These are phyloP conservation scores for Psilopsiagon aymara DNA, from an alignment of 2,113 vertebrate species.

Conservation along the genomic window DNA sequence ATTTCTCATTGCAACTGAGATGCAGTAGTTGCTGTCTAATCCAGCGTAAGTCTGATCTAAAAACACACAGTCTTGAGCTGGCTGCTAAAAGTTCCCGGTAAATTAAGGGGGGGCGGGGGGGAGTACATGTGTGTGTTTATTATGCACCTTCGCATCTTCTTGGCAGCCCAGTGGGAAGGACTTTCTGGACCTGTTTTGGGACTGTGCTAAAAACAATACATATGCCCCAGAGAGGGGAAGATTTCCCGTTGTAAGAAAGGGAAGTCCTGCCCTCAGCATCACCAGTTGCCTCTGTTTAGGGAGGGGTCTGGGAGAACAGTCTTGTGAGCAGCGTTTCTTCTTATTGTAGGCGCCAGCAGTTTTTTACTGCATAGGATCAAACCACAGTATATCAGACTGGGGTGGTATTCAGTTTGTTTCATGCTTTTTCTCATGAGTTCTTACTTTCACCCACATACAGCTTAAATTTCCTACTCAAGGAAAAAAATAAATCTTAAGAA, in stretches of 20 bases:
- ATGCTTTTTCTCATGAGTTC: background rate
- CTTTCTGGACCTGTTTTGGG: background rate
- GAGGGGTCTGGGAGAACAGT: background rate
- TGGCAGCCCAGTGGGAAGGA: background rate
- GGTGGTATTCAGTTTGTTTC: background rate
- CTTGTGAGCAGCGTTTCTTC: background rate
- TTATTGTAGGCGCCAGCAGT: background rate
- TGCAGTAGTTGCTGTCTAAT: background rate
- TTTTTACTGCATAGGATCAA: background rate
- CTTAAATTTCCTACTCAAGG: background rate
- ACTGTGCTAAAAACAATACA: background rate
- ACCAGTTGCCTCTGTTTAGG: accelerated
- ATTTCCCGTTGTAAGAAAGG: background rate
- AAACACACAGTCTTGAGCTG: background rate
- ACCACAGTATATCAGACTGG: background rate
- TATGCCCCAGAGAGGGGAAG: accelerated
- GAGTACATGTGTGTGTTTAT: background rate
- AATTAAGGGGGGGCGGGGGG: background rate
- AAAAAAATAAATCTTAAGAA: background rate
- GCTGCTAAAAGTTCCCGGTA: background rate
- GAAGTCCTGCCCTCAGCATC: background rate
- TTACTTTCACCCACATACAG: background rate
- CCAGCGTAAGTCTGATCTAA: background rate
- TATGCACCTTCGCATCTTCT: background rate
- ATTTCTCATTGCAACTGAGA: background rate